Conservation (phyloP, 2,888 invertebrate species). For the Diarsia brunnea region DNA sequence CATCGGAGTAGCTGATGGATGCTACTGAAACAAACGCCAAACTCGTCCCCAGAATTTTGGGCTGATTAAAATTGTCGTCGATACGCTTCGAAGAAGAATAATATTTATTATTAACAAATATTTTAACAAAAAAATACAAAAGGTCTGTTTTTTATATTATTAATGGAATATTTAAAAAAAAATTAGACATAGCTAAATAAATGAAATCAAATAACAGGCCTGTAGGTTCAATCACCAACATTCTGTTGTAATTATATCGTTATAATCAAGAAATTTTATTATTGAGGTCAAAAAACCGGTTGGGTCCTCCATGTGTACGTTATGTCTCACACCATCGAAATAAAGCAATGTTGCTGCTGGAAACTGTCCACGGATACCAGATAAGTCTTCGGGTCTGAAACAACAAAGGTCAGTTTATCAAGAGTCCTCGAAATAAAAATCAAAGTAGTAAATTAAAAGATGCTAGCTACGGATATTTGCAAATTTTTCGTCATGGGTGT, state of each 20-base stretch:
- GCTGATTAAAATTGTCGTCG: no score
- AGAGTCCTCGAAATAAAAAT: no score
- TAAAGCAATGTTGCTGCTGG: conserved; percentile 1
- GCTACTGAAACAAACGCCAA: no score
- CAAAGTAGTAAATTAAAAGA: no score
- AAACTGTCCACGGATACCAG: background rate
- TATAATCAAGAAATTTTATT: background rate
- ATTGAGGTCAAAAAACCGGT: background rate
- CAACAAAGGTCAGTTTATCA: background rate
- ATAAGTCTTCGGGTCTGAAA: conserved; percentile 1
- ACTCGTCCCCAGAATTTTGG: no score
- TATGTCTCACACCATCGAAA: background rate
- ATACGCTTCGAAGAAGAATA: background rate
- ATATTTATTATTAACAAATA: background rate
- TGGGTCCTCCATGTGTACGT: background rate
- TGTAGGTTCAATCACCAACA: background rate
- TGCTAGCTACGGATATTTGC: no score
- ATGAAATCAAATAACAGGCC: background rate
- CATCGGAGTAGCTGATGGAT: no score
- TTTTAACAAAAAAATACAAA: background rate
- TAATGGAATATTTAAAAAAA: no score
- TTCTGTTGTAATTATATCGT: background rate
- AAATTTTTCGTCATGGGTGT: no score
- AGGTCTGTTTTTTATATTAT: no score
- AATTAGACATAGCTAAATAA: no score